Base-by-base conservation (phyloP, 35 echinoderm and acorn worm genomes). In the Ptychodera flava region DNA sequence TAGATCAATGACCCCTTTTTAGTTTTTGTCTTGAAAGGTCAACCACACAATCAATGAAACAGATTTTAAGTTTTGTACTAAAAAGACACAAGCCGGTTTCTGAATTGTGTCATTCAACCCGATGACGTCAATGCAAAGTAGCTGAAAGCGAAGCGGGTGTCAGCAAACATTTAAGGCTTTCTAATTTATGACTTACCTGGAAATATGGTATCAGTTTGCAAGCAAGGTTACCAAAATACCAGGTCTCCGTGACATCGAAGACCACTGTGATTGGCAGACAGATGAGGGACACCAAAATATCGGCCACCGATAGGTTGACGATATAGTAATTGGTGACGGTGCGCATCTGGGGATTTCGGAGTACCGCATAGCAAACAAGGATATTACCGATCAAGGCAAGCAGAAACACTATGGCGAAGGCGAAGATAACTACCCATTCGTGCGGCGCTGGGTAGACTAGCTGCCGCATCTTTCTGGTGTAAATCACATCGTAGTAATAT, bases 271-370 rank as follows among this genome's bases (percentile, higher is more conserved):
- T 36, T 36, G 82, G 82, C 35, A 83, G 14, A 36, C 82, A 83
- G 15, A 83, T 83, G n/a, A 83, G 37, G 0, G 35, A 36, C 28
- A 83, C 82, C 30, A 83, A n/a, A 1, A 83, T 83, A 83, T 83
- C 82, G 0, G 82, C 82, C 12, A 36, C 32, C 16, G 82, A 34
- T 36, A 83, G 28, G 29, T 83, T 83, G 16, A 83, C 35, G 1
- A 83, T 83, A 28, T 83, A 83, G 28, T 36, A 83, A n/a, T 83
- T 34, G 82, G 37, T 36, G n/a, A 36, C 33, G 16, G 82, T 36
- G 29, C 82, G 82, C 82, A 83, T 83, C n/a, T 83, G 82, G 12
- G 82, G 33, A 36, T 83, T 83, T 0, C 82, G 82, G 1, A 83
- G 30, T 30, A 83, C 82, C 82, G 82, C 82, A 83, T 36, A 34